Conservation (phyloP, 2,888 invertebrate genomes). For the Heliconius ismenius region DNA sequence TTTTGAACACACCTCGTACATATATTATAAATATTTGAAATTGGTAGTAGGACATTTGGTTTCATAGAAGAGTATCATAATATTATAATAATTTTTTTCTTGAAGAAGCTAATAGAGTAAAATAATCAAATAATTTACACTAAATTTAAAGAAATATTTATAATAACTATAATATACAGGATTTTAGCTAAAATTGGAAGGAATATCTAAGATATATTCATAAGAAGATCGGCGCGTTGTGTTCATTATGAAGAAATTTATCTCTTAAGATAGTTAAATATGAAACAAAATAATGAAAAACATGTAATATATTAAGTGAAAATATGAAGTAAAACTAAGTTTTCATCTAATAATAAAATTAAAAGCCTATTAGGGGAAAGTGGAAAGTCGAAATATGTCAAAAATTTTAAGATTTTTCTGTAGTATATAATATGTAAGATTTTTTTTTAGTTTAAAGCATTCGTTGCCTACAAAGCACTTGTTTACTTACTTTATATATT, state of each 20-base stretch:
- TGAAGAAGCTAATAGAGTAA: slow-evolving; percentile 3
- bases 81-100: neutral
- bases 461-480: slow-evolving; percentile 44
- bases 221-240: slow-evolving; percentile 30
- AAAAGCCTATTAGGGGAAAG: neutral
- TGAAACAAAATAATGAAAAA: neutral
- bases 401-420: slow-evolving; percentile 2
- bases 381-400: neutral
- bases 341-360: neutral
- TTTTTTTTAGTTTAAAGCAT: slow-evolving; percentile 37
- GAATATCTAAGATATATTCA: slow-evolving; percentile 22
- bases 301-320: neutral
- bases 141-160: slow-evolving; percentile 1
- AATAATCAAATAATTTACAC: neutral
- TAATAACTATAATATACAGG: neutral
- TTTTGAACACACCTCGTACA: too few relatives aligned
- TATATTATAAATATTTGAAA: slow-evolving; percentile 14
- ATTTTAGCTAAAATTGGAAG: slow-evolving; percentile 11
- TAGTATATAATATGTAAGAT: slow-evolving; percentile 15
- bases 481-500: slow-evolving; percentile 19
- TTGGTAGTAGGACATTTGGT: slow-evolving; percentile 9
- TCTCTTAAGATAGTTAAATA: neutral
- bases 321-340: too few relatives aligned
- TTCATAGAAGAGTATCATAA: neutral
- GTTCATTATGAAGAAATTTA: neutral